Percentiles rank a stretch among this genome's conserved stretches.
Conservation (phyloP, 2,113 vertebrate genomes). For the Lampris incognitus region DNA sequence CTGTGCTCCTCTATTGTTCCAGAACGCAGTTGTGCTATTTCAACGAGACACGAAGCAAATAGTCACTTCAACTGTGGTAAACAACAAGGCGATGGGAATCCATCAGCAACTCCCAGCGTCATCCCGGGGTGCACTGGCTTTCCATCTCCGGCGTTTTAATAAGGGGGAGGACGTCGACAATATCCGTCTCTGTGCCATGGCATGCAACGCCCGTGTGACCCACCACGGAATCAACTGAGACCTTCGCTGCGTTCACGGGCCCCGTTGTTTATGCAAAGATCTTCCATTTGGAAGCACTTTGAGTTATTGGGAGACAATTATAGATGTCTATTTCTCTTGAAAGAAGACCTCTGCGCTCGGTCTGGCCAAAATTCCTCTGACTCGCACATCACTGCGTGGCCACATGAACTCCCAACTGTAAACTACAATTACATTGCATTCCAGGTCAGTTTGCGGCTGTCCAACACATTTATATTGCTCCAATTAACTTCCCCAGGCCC, state of each 20-base stretch:
- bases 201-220: background rate
- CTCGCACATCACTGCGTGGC: constrained; percentile 35
- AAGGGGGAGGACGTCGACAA: background rate
- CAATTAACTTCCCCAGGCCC: constrained; percentile 66
- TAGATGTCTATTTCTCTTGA: constrained; percentile 41
- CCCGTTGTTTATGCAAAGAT: constrained; percentile 31
- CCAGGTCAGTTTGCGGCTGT: constrained; percentile 77
- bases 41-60: background rate
- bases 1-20: background rate
- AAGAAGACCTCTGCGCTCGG: constrained; percentile 13
- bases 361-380: constrained; percentile 43
- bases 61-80: background rate
- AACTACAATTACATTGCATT: constrained; percentile 77
- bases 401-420: constrained; percentile 47
- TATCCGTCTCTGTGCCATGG: constrained; percentile 4
- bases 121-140: background rate
- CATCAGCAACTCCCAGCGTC: background rate
- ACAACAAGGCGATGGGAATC: background rate
- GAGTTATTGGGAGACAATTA: constrained; percentile 38
- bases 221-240: constrained; percentile 12
- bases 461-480: constrained; percentile 72
- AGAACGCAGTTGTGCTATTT: background rate
- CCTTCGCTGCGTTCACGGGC: constrained; percentile 23
- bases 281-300: constrained; percentile 39
- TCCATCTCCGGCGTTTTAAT: background rate